Percentiles rank a stretch among this genome's conserved stretches.
phyloP scores from a whole-genome alignment of 2,888 invertebrate genomes.

The Uloborus plumipes region DNA sequence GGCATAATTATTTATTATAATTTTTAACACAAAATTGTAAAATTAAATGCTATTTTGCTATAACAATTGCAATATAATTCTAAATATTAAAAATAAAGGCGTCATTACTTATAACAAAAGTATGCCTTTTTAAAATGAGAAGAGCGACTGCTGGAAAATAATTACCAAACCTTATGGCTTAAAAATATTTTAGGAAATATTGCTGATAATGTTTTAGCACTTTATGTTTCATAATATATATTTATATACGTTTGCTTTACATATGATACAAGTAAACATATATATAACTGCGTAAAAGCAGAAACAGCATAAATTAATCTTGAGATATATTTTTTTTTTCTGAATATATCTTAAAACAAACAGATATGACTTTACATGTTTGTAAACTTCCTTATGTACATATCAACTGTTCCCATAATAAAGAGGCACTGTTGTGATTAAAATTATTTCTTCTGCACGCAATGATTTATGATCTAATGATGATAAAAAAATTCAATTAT shows the following conservation, averaged over 20 bases:
- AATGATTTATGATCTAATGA: slow-evolving; percentile 31
- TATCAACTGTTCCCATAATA: slow-evolving; percentile 57
- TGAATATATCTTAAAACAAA: slow-evolving; percentile 7
- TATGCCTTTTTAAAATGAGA: slow-evolving; percentile 50
- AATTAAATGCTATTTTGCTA: too few relatives aligned
- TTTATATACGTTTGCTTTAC: too few relatives aligned
- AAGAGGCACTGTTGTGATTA: slow-evolving; percentile 61
- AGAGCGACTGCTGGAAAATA: slow-evolving; percentile 39
- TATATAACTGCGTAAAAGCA: slow-evolving; percentile 2
- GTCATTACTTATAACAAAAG: slow-evolving; percentile 32
- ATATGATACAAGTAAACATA: neutral
- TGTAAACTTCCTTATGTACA: slow-evolving; percentile 30
- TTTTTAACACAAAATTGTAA: too few relatives aligned
- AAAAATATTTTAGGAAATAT: slow-evolving; percentile 4
- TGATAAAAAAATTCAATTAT: slow-evolving; percentile 41
- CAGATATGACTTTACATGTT: slow-evolving; percentile 39
- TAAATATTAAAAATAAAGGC: slow-evolving; percentile 48
- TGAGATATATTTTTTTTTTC: neutral
- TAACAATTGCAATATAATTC: slow-evolving; percentile 40
- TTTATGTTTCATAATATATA: too few relatives aligned
- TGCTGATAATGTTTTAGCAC: too few relatives aligned
- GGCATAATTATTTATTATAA: too few relatives aligned
- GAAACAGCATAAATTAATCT: slow-evolving; percentile 10
- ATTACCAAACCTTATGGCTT: slow-evolving; percentile 37
- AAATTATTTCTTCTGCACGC: slow-evolving; percentile 44